Conservation (phyloP, 2,113 vertebrate genomes). For the Panthera uncia region DNA sequence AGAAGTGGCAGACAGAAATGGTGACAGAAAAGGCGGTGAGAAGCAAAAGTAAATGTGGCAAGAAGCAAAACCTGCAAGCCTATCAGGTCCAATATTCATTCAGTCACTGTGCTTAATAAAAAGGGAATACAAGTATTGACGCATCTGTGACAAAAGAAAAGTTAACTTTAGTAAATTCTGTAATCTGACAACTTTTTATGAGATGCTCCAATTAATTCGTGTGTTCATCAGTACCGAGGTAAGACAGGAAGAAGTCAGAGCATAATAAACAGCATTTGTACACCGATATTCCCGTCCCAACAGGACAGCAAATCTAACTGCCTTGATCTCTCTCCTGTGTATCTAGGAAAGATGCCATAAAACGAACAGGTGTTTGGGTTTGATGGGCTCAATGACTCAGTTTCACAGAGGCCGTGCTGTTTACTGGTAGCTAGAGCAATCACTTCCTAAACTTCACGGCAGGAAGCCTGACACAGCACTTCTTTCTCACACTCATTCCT, state of each 20-base stretch:
- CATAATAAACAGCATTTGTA: background rate
- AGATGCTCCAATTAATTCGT: background rate
- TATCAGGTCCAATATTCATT: background rate
- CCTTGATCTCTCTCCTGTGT: background rate
- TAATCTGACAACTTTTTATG: background rate
- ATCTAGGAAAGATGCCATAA: constrained; percentile 47
- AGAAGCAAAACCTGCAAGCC: background rate
- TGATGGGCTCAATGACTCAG: constrained; percentile 28
- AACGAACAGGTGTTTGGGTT: constrained; percentile 57
- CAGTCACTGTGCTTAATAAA: background rate
- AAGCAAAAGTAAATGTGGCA: background rate
- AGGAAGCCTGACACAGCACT: constrained; percentile 38
- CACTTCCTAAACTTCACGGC: constrained; percentile 8
- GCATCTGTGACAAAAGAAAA: background rate
- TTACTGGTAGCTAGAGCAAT: constrained; percentile 55
- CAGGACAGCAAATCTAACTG: background rate
- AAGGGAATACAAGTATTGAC: background rate
- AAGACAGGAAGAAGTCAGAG: background rate
- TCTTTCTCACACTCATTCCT: background rate
- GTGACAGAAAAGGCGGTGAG: background rate
- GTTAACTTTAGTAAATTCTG: background rate
- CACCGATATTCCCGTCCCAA: background rate
- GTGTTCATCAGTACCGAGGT: background rate
- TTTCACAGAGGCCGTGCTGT: constrained; percentile 26
- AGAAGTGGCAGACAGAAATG: constrained; percentile 23